A percentile compares a stretch with the other conserved stretches of the same genome.
Evolutionary conservation across 2,113 vertebrate species (phyloP).

Genomic region (Trichomycterus rosablanca): DNA sequence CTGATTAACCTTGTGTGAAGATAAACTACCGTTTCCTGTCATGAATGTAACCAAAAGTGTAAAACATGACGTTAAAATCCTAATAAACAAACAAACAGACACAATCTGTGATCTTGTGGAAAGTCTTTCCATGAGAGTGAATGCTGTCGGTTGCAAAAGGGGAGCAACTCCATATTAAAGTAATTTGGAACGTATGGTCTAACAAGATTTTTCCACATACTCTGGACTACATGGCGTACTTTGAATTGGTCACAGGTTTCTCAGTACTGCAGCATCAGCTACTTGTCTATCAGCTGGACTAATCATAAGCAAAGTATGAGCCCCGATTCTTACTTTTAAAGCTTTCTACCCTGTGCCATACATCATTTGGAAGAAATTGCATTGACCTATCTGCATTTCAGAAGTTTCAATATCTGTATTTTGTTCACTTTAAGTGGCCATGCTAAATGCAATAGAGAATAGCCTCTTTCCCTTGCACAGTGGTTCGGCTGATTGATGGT

Average conservation of each 20-base stretch:
- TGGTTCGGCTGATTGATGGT: conserved; percentile 68
- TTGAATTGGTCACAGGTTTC: neutral
- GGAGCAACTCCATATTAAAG: too few species aligned
- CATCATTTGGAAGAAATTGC: conserved; percentile 46
- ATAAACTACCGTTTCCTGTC: too few species aligned
- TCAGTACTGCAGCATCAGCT: neutral
- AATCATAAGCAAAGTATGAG: conserved; percentile 21
- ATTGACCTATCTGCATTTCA: conserved; percentile 57
- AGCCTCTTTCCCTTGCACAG: conserved; percentile 60
- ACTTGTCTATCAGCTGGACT: conserved; percentile 6
- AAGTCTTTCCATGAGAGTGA: too few species aligned
- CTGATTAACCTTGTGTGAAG: too few species aligned
- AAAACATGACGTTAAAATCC: too few species aligned
- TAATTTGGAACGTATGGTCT: too few species aligned
- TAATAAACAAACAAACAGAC: too few species aligned
- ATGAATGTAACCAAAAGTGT: too few species aligned
- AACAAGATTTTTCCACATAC: too few species aligned
- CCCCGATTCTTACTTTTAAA: conserved; percentile 25
- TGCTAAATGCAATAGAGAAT: conserved; percentile 65
- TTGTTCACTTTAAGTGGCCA: conserved; percentile 59
- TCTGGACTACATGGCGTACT: too few species aligned
- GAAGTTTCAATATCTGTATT: conserved; percentile 63
- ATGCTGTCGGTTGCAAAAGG: too few species aligned
- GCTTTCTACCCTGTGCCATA: conserved; percentile 19
- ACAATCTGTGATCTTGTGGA: too few species aligned